Percentiles rank a stretch among this genome's conserved stretches.
phyloP scores from a whole-genome alignment of 2,797 vertebrate genomes.

The Clarias fuscus region DNA sequence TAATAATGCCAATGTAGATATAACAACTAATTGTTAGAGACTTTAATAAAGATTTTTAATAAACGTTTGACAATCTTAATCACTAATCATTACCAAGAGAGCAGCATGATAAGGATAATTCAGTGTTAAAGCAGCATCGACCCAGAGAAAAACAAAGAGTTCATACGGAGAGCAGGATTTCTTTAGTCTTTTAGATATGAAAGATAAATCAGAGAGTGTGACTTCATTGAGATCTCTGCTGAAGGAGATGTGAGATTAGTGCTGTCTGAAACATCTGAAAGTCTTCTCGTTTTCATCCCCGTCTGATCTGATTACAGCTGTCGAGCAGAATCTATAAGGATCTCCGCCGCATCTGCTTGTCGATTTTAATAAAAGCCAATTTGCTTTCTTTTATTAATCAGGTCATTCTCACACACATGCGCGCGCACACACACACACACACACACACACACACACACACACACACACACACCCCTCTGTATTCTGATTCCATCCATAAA shows the following conservation, averaged over 20 bases:
- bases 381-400: not conserved
- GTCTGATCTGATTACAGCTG: not conserved
- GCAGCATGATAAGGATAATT: not conserved
- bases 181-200: not conserved
- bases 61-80: too few species aligned
- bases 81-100: too few species aligned
- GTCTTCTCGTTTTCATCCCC: not conserved
- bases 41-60: too few species aligned
- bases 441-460: too few species aligned
- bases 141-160: not conserved
- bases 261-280: not conserved
- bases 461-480: not conserved
- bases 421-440: too few species aligned
- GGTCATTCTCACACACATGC: not conserved
- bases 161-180: not conserved
- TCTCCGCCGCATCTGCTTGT: not conserved
- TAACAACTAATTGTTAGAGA: too few species aligned
- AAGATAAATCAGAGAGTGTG: not conserved
- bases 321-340: not conserved
- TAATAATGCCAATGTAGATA: too few species aligned
- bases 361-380: constrained; percentile 4
- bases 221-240: not conserved
- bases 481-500: not conserved
- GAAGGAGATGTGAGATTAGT: not conserved
- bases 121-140: too few species aligned